These are phyloP conservation scores for Alethe castanea DNA, from an alignment of 2,113 vertebrate species.

Conservation along the genomic window DNA sequence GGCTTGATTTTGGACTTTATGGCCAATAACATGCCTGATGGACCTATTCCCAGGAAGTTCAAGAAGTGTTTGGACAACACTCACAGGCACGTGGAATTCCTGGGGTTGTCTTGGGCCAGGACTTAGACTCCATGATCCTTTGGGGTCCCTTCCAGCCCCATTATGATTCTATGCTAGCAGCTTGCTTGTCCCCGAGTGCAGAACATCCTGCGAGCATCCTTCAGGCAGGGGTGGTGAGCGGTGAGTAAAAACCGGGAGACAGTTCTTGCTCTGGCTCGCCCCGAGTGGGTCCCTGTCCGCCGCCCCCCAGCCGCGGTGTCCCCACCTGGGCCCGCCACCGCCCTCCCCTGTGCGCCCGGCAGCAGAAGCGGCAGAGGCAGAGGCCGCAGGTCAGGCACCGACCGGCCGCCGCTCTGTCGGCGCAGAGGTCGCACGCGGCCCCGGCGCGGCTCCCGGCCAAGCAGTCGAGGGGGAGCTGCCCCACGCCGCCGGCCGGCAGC, in stretches of 20 bases:
- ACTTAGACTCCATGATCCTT: not conserved
- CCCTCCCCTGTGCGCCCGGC: constrained; percentile 88
- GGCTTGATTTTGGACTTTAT: not conserved
- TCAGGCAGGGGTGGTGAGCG: too few relatives aligned
- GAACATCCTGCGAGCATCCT: not conserved
- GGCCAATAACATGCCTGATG: not conserved
- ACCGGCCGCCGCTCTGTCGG: constrained; percentile 77
- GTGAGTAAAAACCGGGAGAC: accelerated
- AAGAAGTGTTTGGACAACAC: not conserved
- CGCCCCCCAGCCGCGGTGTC: not conserved
- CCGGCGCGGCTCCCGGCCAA: constrained; percentile 66
- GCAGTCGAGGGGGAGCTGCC: constrained; percentile 80
- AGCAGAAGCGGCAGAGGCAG: constrained; percentile 89
- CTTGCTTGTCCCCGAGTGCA: not conserved
- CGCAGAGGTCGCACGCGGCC: constrained; percentile 85
- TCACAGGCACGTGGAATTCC: not conserved
- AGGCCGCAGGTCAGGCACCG: constrained; percentile 86
- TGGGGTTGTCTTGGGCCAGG: not conserved
- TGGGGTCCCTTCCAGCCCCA: not conserved
- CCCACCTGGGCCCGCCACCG: not conserved
- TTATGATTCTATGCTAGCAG: not conserved
- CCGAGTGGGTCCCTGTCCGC: accelerated
- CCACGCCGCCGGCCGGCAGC: constrained; percentile 9
- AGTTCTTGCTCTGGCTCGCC: accelerated
- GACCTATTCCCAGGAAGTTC: not conserved